Conservation (phyloP, 2,888 invertebrate species). For the Morpho achilles region DNA sequence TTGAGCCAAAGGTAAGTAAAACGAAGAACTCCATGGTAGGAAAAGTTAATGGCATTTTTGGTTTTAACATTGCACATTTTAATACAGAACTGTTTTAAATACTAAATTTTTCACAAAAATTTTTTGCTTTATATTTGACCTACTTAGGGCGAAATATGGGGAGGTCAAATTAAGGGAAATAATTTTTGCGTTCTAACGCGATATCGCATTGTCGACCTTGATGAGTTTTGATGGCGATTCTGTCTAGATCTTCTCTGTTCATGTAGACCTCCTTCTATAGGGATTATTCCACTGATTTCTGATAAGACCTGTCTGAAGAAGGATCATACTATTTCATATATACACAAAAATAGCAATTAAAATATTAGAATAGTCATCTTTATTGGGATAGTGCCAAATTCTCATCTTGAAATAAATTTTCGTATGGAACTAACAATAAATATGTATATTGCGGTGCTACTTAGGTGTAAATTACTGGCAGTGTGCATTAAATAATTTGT, state of each 20-base stretch:
- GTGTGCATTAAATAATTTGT: too few species aligned
- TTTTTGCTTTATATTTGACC: slow-evolving; percentile 59
- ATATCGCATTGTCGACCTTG: slow-evolving; percentile 41
- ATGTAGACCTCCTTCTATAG: slow-evolving; percentile 18
- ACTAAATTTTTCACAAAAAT: slow-evolving; percentile 59
- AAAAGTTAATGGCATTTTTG: slow-evolving; percentile 74
- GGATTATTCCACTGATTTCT: slow-evolving; percentile 34
- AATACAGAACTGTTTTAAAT: slow-evolving; percentile 63
- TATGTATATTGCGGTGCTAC: too few species aligned
- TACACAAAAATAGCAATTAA: background rate
- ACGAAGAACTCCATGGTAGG: slow-evolving; percentile 59
- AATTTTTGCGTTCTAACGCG: slow-evolving; percentile 54
- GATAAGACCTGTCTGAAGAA: slow-evolving; percentile 50
- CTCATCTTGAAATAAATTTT: slow-evolving; percentile 8
- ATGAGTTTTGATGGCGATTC: slow-evolving; percentile 38
- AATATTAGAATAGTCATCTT: background rate
- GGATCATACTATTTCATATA: background rate
- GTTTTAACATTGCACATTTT: slow-evolving; percentile 77
- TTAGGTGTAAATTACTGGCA: too few species aligned
- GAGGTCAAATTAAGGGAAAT: slow-evolving; percentile 62
- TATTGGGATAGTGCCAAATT: slow-evolving; percentile 10
- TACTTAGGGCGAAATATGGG: slow-evolving; percentile 53
- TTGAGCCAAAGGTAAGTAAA: slow-evolving; percentile 67
- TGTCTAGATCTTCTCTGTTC: slow-evolving; percentile 33
- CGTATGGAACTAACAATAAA: background rate